Percentiles rank a stretch among this genome's conserved stretches.
Evolutionary conservation across 2,113 vertebrate species (phyloP).

Genomic region (Corythornis cristatus): DNA sequence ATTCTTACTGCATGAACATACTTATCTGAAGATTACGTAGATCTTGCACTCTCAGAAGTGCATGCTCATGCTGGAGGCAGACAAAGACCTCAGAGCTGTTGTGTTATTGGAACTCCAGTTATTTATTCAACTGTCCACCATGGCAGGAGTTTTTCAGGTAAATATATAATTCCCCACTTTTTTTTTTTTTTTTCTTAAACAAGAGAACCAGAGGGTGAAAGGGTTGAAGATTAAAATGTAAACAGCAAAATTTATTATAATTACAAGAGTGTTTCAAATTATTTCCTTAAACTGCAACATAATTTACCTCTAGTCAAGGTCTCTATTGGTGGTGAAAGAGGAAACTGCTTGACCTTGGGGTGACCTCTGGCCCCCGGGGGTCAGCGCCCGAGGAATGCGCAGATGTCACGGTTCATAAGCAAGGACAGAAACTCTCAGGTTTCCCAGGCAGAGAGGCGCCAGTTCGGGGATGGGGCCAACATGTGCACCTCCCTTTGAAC

Average conservation of each 20-base stretch:
- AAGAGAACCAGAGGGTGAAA: slow-evolving; percentile 69
- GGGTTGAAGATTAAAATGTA: slow-evolving; percentile 82
- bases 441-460: slow-evolving; percentile 85
- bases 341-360: slow-evolving; percentile 80
- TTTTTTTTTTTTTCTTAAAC: slow-evolving; percentile 45
- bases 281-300: slow-evolving; percentile 81
- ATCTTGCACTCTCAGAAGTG: slow-evolving; percentile 28
- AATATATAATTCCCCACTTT: slow-evolving; percentile 49
- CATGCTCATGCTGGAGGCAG: slow-evolving; percentile 12
- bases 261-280: slow-evolving; percentile 82
- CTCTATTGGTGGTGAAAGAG: slow-evolving; percentile 83
- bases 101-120: slow-evolving; percentile 32
- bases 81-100: slow-evolving; percentile 35
- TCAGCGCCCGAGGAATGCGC: slow-evolving; percentile 85
- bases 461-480: slow-evolving; percentile 77
- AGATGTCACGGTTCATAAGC: slow-evolving; percentile 88
- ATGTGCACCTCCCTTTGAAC: slow-evolving; percentile 77
- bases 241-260: slow-evolving; percentile 84
- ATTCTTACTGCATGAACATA: not conserved
- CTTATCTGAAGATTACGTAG: slow-evolving; percentile 46
- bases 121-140: slow-evolving; percentile 60
- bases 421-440: slow-evolving; percentile 79
- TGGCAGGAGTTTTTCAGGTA: slow-evolving; percentile 45
- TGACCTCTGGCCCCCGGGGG: slow-evolving; percentile 83
- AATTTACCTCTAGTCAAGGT: slow-evolving; percentile 75